These are phyloP conservation scores for Pelecanus crispus DNA, from an alignment of 2,113 vertebrate species.

Conservation along the genomic window DNA sequence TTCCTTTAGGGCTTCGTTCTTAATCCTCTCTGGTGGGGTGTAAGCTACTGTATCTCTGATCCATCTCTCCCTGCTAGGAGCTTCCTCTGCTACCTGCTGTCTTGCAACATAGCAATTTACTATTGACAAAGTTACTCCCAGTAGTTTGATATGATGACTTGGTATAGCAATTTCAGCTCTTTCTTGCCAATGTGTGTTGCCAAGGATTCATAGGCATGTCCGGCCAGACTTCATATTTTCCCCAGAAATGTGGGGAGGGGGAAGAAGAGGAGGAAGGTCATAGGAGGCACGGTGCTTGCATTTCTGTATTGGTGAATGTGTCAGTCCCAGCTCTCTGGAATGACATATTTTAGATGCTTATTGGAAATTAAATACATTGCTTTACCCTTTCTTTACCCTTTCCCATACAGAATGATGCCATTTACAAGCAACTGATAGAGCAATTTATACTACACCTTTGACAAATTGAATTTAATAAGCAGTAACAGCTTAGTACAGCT, in stretches of 20 bases:
- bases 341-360: not conserved
- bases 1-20: slow-evolving; percentile 4
- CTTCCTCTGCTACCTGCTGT: slow-evolving; percentile 13
- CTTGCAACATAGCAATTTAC: not conserved
- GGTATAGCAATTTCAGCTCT: not conserved
- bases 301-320: not conserved
- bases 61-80: not conserved
- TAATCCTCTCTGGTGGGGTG: not conserved
- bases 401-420: not conserved
- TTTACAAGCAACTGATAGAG: slow-evolving; percentile 45
- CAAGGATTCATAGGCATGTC: not conserved
- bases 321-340: not conserved
- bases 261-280: not conserved
- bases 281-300: not conserved
- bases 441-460: slow-evolving; percentile 8
- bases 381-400: slow-evolving; percentile 49
- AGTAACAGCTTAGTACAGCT: slow-evolving; percentile 18
- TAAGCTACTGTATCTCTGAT: not conserved
- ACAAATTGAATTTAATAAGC: slow-evolving; percentile 58
- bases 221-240: not conserved
- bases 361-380: slow-evolving; percentile 33
- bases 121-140: not conserved
- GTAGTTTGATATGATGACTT: not conserved
- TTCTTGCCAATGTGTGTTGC: not conserved
- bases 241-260: not conserved